Evolutionary conservation across 2,888 invertebrate species (phyloP), one percentile per base, ranked within the genome.

Genomic region (Sipunculus nudus): DNA sequence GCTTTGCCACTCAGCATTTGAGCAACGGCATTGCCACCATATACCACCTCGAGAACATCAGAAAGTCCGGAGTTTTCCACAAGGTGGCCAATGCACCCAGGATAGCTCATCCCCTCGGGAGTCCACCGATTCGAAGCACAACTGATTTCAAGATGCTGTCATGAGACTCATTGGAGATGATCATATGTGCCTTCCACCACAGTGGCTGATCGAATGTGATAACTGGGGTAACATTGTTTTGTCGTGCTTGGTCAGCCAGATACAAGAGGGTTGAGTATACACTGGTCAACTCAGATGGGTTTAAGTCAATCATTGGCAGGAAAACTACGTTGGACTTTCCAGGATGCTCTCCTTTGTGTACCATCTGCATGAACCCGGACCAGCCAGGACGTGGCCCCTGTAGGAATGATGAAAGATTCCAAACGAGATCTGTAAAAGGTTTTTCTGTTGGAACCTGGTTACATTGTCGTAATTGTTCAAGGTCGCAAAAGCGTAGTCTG

Each of bases 1-100:
- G 70, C 70, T 50, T 74, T 75, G 19, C 73, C 68, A 53, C 56
- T 55, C 25, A 73, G 31, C 54, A 73, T 73, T 43, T 75, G 69
- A 16, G 43, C 26, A 2, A 75, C 70, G 13, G 66, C 61, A 43
- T 70, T 66, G 32, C 56, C 32, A n/a, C 70, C 70, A 71, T 65
- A 74, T 10, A 70, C 63, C n/a, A 50, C 41, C 39, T 64, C 65
- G 5, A 72, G 43, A 2, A 70, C 32, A 48, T 74, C 71, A 31
- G 54, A 29, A 21, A 74, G 58, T 5, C 72, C 72, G 28, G 71
- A 67, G 1, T 63, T 65, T 40, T 38, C 52, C 70, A 71, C 71
- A 21, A 62, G 13, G 45, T 59, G 59, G 2, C 73, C 72, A 53
- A 73, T 73, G 53, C 59, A 54, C 2, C 71, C 67, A 16, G 72